A percentile compares a stretch with the other conserved stretches of the same genome.
Conservation (phyloP, 1,140 invertebrate species). For the Plectus sambesii region DNA sequence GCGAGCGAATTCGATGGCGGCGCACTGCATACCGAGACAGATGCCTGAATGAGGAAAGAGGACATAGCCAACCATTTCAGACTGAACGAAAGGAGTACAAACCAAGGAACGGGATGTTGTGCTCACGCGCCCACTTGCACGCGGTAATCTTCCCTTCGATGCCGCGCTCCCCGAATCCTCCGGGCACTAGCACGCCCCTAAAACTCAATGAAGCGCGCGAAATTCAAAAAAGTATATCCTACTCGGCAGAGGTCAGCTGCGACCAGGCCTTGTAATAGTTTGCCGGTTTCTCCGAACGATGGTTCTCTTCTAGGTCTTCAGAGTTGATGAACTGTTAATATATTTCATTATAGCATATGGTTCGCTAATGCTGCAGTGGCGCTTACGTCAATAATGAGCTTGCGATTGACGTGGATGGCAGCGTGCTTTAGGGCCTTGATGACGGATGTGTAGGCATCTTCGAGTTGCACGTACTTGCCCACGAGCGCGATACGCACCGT, state of each 20-base stretch:
- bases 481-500: constrained; percentile 83
- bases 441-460: constrained; percentile 92
- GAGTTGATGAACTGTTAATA: constrained; percentile 22
- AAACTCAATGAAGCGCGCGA: constrained; percentile 27
- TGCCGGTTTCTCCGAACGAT: constrained; percentile 50
- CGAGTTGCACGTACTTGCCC: constrained; percentile 93
- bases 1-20: constrained; percentile 80
- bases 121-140: constrained; percentile 75
- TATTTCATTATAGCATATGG: no score
- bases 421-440: constrained; percentile 88
- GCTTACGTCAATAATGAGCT: constrained; percentile 63
- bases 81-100: constrained; percentile 12
- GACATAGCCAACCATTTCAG: no score
- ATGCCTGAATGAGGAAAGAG: constrained; percentile 68
- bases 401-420: constrained; percentile 66
- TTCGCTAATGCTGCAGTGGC: background rate
- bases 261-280: constrained; percentile 88
- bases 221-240: constrained; percentile 29
- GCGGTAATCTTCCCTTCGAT: constrained; percentile 88
- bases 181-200: constrained; percentile 81
- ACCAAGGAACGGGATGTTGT: constrained; percentile 74
- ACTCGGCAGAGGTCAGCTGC: constrained; percentile 73
- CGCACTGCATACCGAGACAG: constrained; percentile 84
- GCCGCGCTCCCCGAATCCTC: constrained; percentile 86
- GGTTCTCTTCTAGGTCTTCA: constrained; percentile 12